Evolutionary conservation across 2,888 invertebrate genomes (phyloP), one percentile per base, ranked within the genome.

Genomic region (Nomada hirtipes): DNA sequence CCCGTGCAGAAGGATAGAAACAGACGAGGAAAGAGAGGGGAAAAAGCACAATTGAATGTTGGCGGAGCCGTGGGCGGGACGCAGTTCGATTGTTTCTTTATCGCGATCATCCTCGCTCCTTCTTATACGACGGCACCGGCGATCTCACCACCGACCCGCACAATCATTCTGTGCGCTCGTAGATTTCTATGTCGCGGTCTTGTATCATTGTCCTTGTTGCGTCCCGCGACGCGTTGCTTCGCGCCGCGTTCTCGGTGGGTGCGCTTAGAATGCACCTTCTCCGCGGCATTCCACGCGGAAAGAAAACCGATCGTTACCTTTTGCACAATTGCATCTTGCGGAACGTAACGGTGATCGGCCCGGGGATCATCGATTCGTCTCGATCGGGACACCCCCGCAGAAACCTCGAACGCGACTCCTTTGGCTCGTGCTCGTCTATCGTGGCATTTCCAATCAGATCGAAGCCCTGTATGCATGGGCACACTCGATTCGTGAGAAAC

Each of bases 51-150:
- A 90, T 90, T 90, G 90, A 90, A 90, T 91, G 91, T 91, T 91
- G 91, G 90, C 86, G 89, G 84, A 77, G 78, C 83, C 83, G 88
- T 88, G 85, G 89, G 89, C 89, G 90, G 88, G 85, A 88, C 91
- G 85, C 80, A 75, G 89, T 92, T 92, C 92, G 92, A 92, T 92
- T 92, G 92, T 92, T 92, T 92, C 92, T 91, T 92, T 92, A 92
- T 92, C 92, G 92, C 91, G 92, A 92, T 92, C 91, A 89, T 91
- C 89, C 90, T 88, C 89, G 86, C 86, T 88, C 88, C 82, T 85
- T 89, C 88, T 80, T 85, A 80, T 83, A 63, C 82, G 68, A 78
- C 80, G 73, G 86, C 89, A 89, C 87, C 80, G 86, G 81, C 86
- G 82, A 87, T 86, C 87, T 85, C 85, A 84, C 85, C 83, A 84